These are phyloP conservation scores for Galerucella pusilla DNA, from an alignment of 2,888 invertebrate species.

Conservation along the genomic window DNA sequence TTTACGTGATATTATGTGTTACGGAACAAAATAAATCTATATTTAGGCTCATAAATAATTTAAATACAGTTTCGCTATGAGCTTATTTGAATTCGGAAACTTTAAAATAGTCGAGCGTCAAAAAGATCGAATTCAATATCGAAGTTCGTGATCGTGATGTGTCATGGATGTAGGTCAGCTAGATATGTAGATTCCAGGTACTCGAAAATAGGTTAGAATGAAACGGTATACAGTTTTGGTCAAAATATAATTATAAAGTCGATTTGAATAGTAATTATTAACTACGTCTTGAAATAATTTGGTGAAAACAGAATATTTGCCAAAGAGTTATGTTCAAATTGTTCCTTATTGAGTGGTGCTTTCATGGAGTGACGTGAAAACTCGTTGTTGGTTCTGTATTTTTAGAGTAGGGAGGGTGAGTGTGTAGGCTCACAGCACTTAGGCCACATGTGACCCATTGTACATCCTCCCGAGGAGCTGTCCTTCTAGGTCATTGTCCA, in stretches of 20 bases:
- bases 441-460: too few relatives aligned
- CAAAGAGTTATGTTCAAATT: neutral
- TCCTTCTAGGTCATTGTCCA: too few relatives aligned
- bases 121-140: conserved; percentile 22
- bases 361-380: too few relatives aligned
- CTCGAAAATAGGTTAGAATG: conserved; percentile 12
- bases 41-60: neutral
- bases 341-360: too few relatives aligned
- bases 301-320: neutral
- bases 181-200: conserved; percentile 19
- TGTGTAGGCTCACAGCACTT: too few relatives aligned
- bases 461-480: too few relatives aligned
- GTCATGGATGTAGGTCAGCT: conserved; percentile 12
- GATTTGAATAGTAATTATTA: neutral
- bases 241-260: conserved; percentile 2
- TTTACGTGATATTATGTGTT: neutral
- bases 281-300: neutral
- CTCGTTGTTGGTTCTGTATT: too few relatives aligned
- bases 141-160: conserved; percentile 13
- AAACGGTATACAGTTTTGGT: neutral
- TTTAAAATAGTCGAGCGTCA: conserved; percentile 17
- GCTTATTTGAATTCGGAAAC: conserved; percentile 1
- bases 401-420: too few relatives aligned
- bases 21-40: neutral
- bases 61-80: neutral